A percentile compares a stretch with the other conserved stretches of the same genome.
Conservation (phyloP, 2,888 invertebrate species). For the Lepidonotus clava region DNA sequence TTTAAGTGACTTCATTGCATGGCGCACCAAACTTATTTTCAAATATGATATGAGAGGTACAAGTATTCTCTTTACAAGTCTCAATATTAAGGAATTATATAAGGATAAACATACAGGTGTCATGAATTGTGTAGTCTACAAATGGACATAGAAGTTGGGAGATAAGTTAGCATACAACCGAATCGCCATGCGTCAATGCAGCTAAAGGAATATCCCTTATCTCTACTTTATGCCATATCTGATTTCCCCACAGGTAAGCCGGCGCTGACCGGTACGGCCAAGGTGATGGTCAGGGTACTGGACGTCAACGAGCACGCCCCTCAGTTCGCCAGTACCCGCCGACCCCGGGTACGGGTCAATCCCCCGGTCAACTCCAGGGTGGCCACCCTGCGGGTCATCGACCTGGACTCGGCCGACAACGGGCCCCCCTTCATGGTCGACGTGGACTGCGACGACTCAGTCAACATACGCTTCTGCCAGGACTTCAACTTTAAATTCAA, state of each 20-base stretch:
- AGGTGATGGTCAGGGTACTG: slow-evolving; percentile 93
- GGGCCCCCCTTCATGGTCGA: slow-evolving; percentile 86
- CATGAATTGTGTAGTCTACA: too few relatives aligned
- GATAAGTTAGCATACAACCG: too few relatives aligned
- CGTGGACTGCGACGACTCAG: slow-evolving; percentile 59
- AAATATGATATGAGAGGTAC: too few relatives aligned
- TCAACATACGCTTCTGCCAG: slow-evolving; percentile 14
- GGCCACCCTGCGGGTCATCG: slow-evolving; percentile 67
- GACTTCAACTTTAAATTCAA: slow-evolving; percentile 16
- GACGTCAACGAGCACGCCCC: slow-evolving; percentile 99
- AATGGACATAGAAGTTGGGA: too few relatives aligned
- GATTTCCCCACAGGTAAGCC: slow-evolving; percentile 75
- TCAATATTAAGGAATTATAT: too few relatives aligned
- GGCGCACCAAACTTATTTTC: too few relatives aligned
- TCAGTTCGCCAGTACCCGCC: slow-evolving; percentile 86
- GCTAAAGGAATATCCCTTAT: too few relatives aligned
- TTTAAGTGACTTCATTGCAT: too few relatives aligned
- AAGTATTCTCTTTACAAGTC: too few relatives aligned
- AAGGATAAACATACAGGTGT: too few relatives aligned
- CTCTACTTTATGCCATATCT: too few relatives aligned
- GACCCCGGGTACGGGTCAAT: neutral
- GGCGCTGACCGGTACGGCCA: slow-evolving; percentile 88
- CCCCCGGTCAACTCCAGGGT: slow-evolving; percentile 81
- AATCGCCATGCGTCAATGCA: too few relatives aligned
- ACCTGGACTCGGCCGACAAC: slow-evolving; percentile 72